phyloP scores from a whole-genome alignment of 2,888 invertebrate species.

The Dorcus parallelipipedus region DNA sequence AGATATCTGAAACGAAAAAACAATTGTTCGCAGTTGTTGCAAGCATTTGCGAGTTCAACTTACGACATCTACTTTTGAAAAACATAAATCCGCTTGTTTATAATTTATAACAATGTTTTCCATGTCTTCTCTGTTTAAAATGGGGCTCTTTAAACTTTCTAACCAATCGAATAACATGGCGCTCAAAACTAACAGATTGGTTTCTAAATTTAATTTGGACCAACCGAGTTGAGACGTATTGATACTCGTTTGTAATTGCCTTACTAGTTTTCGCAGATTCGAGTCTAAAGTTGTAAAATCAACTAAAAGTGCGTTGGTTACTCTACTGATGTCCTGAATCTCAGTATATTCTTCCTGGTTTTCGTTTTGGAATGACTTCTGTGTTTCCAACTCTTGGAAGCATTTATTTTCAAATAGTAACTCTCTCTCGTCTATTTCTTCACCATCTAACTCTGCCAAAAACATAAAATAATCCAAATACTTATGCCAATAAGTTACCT shows the following conservation, averaged over 20 bases:
- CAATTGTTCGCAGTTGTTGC: not conserved
- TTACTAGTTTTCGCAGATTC: constrained; percentile 53
- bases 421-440: constrained; percentile 50
- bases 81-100: constrained; percentile 59
- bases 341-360: constrained; percentile 33
- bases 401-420: constrained; percentile 52
- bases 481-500: constrained; percentile 15
- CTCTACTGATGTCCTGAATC: constrained; percentile 35
- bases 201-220: constrained; percentile 63
- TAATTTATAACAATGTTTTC: constrained; percentile 63
- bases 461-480: not conserved
- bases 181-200: constrained; percentile 58
- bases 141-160: constrained; percentile 67
- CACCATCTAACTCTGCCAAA: constrained; percentile 39
- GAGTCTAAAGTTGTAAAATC: constrained; percentile 59
- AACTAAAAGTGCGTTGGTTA: constrained; percentile 55
- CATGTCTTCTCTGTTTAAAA: constrained; percentile 64
- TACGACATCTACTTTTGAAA: constrained; percentile 57
- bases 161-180: constrained; percentile 73
- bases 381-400: constrained; percentile 54
- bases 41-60: constrained; percentile 12
- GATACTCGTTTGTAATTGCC: constrained; percentile 58
- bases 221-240: constrained; percentile 67
- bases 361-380: constrained; percentile 41
- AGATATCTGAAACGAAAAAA: constrained; percentile 55